Evolutionary conservation across 2,888 invertebrate species (phyloP), one percentile per base, ranked within the genome.

Genomic region (Coronaproctus castanopsis): DNA sequence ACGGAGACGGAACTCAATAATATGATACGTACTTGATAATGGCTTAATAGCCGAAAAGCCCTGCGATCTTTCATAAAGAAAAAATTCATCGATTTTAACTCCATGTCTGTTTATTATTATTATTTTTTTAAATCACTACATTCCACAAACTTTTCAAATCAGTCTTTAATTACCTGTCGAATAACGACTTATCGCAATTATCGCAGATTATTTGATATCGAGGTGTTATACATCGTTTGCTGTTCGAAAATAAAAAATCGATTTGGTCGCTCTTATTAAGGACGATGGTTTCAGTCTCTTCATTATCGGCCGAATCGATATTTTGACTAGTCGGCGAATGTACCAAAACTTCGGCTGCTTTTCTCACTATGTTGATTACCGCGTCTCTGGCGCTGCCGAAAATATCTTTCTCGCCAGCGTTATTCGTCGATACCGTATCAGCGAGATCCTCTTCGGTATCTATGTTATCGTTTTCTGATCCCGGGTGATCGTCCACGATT

Each of bases 341-440:
- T 1, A 82, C 86, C 65, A 91, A 75, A 49, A 83, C 88, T 73
- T 86, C 83, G 5, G 89, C 88, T 1, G 90, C 93, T 72, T 90
- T 90, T 70, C 90, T 90, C 59, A 93, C 87, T 65, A 95, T 87
- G 54, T 86, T 87, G 70, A 92, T 80, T 52, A 93, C 92, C 0
- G 88, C 92, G 70, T 92, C 91, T 66, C 86, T 81, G 2, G 90
- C 91, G 14, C 87, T 86, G 61, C 87, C 88, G 67, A 92, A 85
- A 21, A 89, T 73, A 70, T 87, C 57, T 53, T 74, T 71, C 20
- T 71, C 72, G 65, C 80, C 79, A 62, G 77, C 81, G 63, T 81
- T 81, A n/a, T n/a, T n/a, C n/a, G n/a, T n/a, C 61, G 84, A 83
- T 63, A 78, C 78, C 52, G 75, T 73, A n/a, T 76, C 73, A 51